These are phyloP conservation scores for Protomyctophum bolini DNA, from an alignment of 2,113 vertebrate genomes.

Conservation along the genomic window DNA sequence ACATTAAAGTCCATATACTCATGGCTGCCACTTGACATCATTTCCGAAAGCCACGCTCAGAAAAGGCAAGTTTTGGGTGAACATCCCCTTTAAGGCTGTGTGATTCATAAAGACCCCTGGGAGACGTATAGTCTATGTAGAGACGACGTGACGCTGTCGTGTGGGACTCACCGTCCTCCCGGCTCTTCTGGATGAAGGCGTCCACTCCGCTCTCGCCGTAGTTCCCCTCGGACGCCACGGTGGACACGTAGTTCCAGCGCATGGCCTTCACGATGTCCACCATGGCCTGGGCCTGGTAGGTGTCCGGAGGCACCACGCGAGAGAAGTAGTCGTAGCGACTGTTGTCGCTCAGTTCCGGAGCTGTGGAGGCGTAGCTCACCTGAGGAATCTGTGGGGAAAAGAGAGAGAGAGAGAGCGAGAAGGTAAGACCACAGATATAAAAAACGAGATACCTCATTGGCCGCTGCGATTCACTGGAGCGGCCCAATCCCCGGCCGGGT, in stretches of 20 bases:
- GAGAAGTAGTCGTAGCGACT: constrained; percentile 98
- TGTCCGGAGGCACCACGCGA: constrained; percentile 92
- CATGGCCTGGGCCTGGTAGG: constrained; percentile 97
- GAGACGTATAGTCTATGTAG: too few species aligned
- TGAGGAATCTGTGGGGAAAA: constrained; percentile 86
- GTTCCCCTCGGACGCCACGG: constrained; percentile 94
- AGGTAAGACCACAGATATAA: neutral
- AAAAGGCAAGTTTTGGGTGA: too few species aligned
- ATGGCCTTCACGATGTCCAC: constrained; percentile 95
- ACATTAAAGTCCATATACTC: too few species aligned
- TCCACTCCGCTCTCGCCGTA: constrained; percentile 95
- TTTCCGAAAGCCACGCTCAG: too few species aligned
- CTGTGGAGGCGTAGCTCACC: constrained; percentile 96
- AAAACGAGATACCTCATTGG: too few species aligned
- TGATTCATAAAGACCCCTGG: too few species aligned
- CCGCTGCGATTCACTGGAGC: too few species aligned
- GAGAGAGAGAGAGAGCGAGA: neutral
- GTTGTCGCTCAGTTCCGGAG: constrained; percentile 94
- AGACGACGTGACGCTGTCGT: too few species aligned
- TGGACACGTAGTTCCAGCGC: constrained; percentile 96
- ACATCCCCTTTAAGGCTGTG: too few species aligned
- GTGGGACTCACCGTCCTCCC: constrained; percentile 89
- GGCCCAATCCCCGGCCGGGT: too few species aligned
- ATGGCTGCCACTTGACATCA: too few species aligned
- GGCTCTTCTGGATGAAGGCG: constrained; percentile 94